Evolutionary conservation across 2,113 vertebrate genomes (phyloP).

Genomic region (Protobothrops flavoviridis): DNA sequence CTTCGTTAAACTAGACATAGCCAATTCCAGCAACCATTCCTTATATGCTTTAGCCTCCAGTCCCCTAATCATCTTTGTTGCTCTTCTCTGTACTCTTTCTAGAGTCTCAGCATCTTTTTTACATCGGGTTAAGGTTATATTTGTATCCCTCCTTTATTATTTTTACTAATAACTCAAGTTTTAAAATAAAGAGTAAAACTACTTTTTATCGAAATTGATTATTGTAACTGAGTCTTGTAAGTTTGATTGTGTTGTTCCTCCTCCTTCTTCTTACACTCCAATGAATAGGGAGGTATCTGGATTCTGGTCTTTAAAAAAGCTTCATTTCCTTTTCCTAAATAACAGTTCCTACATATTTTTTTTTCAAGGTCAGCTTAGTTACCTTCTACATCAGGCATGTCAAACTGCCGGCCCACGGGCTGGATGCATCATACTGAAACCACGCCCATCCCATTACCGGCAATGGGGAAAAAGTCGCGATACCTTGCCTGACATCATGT

Average conservation of each 20-base stretch:
- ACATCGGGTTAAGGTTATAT: neutral
- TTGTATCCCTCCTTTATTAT: neutral
- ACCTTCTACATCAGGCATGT: neutral
- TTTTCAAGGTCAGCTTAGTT: neutral
- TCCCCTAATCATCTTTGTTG: too few relatives aligned
- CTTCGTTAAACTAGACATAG: too few relatives aligned
- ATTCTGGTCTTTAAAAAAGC: neutral
- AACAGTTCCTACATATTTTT: neutral
- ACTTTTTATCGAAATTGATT: neutral
- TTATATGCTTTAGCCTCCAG: too few relatives aligned
- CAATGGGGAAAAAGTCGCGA: too few relatives aligned
- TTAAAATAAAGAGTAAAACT: neutral
- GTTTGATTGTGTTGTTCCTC: neutral
- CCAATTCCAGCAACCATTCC: too few relatives aligned
- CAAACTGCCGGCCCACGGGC: too few relatives aligned
- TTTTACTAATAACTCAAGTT: neutral
- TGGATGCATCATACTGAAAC: too few relatives aligned
- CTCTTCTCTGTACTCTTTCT: too few relatives aligned
- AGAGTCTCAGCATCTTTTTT: too few relatives aligned
- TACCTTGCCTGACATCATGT: too few relatives aligned
- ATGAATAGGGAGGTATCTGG: neutral
- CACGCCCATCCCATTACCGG: too few relatives aligned
- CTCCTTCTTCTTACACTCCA: neutral
- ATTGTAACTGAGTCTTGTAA: neutral
- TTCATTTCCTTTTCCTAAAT: neutral